Evolutionary conservation across 1,140 invertebrate species (phyloP).

Genomic region (Drosophila nikananu): DNA sequence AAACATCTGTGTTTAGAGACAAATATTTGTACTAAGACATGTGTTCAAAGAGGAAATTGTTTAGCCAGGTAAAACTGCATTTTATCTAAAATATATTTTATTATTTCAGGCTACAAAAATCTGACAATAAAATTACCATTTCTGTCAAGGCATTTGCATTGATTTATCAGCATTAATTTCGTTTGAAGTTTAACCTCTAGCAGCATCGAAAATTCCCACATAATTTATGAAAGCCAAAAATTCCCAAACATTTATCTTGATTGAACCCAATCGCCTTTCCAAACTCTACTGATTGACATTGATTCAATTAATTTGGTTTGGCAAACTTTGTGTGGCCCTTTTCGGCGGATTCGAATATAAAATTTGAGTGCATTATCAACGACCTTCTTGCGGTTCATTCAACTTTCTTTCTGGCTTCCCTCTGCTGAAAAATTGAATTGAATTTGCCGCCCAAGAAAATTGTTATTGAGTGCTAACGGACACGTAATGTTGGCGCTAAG

Average conservation of each 20-base stretch:
- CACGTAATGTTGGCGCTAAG: slow-evolving; percentile 71
- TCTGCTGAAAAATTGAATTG: slow-evolving; percentile 67
- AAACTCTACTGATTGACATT: slow-evolving; percentile 48
- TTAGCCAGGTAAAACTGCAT: not conserved
- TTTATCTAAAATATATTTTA: not conserved
- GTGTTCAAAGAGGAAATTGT: not conserved
- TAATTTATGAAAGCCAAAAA: slow-evolving; percentile 32
- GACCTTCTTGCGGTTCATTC: slow-evolving; percentile 73
- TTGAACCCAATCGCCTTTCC: slow-evolving; percentile 42
- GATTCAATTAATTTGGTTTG: slow-evolving; percentile 52
- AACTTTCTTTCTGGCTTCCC: slow-evolving; percentile 37
- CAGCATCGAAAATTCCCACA: slow-evolving; percentile 28
- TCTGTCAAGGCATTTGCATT: not conserved
- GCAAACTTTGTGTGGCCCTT: slow-evolving; percentile 29
- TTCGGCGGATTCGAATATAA: slow-evolving; percentile 5
- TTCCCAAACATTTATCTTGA: slow-evolving; percentile 50
- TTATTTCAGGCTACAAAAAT: not conserved
- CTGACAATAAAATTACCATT: not conserved
- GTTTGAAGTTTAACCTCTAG: slow-evolving; percentile 4
- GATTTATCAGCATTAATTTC: not conserved
- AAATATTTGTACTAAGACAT: not conserved
- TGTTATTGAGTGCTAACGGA: slow-evolving; percentile 65
- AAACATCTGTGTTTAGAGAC: not conserved
- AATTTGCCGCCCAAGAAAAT: slow-evolving; percentile 52
- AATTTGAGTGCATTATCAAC: slow-evolving; percentile 48